Evolutionary conservation across 2,888 invertebrate species (phyloP).

Genomic region (Hoplodrina blanda): DNA sequence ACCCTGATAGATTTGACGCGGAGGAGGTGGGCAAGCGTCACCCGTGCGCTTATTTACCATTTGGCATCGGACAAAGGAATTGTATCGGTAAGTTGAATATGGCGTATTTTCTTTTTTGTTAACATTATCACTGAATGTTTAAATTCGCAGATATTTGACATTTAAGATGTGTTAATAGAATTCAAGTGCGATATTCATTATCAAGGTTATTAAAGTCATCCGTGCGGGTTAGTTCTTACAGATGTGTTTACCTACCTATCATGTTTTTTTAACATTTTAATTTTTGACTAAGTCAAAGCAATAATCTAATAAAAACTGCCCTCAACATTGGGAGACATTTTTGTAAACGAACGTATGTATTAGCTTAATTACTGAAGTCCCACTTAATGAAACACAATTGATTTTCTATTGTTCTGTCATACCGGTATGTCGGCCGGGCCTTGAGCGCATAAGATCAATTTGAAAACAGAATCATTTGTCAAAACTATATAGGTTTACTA

Average conservation of each 20-base stretch:
- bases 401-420: no score
- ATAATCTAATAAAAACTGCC: no score
- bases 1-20: constrained; percentile 84
- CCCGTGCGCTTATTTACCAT: constrained; percentile 80
- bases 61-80: constrained; percentile 82
- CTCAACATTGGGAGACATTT: no score
- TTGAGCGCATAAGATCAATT: neutral
- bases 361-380: no score
- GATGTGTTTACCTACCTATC: no score
- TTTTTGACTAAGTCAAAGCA: no score
- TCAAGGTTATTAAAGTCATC: no score
- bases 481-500: neutral
- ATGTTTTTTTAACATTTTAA: no score
- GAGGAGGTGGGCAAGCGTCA: constrained; percentile 73
- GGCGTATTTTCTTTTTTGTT: neutral
- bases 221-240: no score
- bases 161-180: constrained; percentile 2
- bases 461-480: neutral
- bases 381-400: no score
- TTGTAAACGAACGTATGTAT: no score
- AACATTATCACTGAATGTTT: neutral
- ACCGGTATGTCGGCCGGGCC: no score
- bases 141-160: constrained; percentile 8
- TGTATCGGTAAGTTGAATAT: constrained; percentile 78
- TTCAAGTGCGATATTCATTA: neutral